A percentile compares a stretch with the other conserved stretches of the same genome.
Evolutionary conservation across 2,797 vertebrate species (phyloP).

Genomic region (Mormyrops boulengeri): DNA sequence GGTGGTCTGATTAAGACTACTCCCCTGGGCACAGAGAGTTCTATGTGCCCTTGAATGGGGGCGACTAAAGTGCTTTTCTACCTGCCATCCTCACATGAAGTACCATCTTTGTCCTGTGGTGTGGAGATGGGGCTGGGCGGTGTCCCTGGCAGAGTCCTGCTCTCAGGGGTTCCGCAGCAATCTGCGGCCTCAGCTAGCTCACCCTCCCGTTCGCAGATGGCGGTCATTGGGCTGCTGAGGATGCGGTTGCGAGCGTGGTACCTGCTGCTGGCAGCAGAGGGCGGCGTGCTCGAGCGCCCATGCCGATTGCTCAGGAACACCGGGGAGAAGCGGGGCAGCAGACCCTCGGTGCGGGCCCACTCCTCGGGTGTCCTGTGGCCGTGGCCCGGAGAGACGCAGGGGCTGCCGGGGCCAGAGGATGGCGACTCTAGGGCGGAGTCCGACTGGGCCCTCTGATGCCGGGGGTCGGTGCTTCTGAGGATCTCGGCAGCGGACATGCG

Average conservation of each 20-base stretch:
- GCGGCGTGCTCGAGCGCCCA: constrained; percentile 73
- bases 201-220: constrained; percentile 78
- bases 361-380: constrained; percentile 64
- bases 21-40: neutral
- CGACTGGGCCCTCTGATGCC: constrained; percentile 52
- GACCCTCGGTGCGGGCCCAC: constrained; percentile 69
- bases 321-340: constrained; percentile 63
- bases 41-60: neutral
- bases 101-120: constrained; percentile 36
- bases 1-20: constrained; percentile 8
- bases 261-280: constrained; percentile 79
- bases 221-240: constrained; percentile 79
- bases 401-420: neutral
- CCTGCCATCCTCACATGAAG: constrained; percentile 46
- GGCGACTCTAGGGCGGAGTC: constrained; percentile 34
- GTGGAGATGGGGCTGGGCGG: constrained; percentile 20
- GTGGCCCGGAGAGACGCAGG: constrained; percentile 39
- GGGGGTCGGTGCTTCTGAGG: constrained; percentile 61
- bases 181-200: constrained; percentile 53
- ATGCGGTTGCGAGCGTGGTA: constrained; percentile 75
- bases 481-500: constrained; percentile 84
- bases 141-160: constrained; percentile 10
- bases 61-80: constrained; percentile 37
- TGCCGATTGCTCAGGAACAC: constrained; percentile 44
- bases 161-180: constrained; percentile 17